Evolutionary conservation across 2,888 invertebrate genomes (phyloP), one percentile per base, ranked within the genome.

Genomic region (Eupeodes luniger): DNA sequence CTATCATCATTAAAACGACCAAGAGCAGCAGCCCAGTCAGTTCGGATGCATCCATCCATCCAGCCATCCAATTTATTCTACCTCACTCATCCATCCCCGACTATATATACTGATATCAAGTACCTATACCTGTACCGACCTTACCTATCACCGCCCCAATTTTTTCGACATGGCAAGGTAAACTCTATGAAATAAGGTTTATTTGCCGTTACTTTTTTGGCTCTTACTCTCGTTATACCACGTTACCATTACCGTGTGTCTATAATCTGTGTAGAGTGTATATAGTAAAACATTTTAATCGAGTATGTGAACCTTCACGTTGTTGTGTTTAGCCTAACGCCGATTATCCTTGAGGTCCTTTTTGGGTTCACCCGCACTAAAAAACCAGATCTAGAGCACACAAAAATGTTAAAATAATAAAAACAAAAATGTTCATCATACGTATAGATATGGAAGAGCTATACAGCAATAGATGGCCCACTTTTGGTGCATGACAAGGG

Each of bases 251-350:
- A 27, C 27, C 27, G 1, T 27, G 67, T 67, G 79, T 79, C 78
- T n/a, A 72, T 67, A 72, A 27, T 2, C 27, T 27, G 27, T 27
- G 3, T 27, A 27, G 27, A 27, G 27, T 27, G 2, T 27, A 2
- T 27, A 27, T 27, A 27, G 27, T 83, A 80, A 79, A 87, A 87
- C 70, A 87, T 87, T 87, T 83, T 83, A 87, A 87, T 87, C 83
- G 85, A 79, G 80, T 80, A 80, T 76, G 79, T 79, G 70, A 76
- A 76, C 79, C 76, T 72, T 53, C 27, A 27, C 70, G 64, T 47
- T 66, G 72, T 72, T 66, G 72, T 72, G 55, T 70, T 53, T 69
- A 81, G 76, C 59, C 81, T 51, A 72, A 44, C 77, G 57, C 40
- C 40, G 40, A 9, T 69, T 44, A 70, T 70, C 55, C 55, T 70